Percentiles rank a stretch among this genome's conserved stretches.
Conservation (phyloP, 2,113 vertebrate genomes). For the Pterocles gutturalis region DNA sequence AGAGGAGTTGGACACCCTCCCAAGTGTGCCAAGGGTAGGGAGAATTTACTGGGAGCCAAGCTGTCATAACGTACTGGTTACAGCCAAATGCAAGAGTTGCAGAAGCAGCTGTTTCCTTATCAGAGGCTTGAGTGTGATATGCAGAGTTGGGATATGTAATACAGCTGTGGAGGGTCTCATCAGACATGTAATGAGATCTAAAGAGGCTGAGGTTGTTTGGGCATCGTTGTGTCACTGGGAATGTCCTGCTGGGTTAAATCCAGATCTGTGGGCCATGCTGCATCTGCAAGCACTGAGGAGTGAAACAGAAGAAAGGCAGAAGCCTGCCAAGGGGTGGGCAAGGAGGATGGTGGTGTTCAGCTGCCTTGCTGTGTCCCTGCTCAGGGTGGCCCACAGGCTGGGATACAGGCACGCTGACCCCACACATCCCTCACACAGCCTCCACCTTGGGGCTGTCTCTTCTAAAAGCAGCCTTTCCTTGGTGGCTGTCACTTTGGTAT, state of each 20-base stretch:
- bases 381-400: fast-evolving
- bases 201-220: background rate
- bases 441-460: background rate
- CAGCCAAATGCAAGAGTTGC: background rate
- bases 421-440: background rate
- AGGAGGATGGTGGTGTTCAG: background rate
- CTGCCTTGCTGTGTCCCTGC: fast-evolving
- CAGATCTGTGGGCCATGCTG: background rate
- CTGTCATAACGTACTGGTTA: background rate
- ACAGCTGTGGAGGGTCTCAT: background rate
- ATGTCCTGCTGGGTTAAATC: background rate
- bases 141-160: background rate
- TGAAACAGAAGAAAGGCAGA: background rate
- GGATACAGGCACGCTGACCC: background rate
- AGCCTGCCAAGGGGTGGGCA: background rate
- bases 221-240: background rate
- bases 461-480: background rate
- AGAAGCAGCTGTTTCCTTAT: constrained; percentile 31
- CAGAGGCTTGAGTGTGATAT: background rate
- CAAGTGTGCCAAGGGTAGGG: background rate
- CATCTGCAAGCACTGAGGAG: fast-evolving
- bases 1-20: background rate
- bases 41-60: background rate
- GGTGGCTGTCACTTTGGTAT: background rate
- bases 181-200: background rate